Conservation (phyloP, 2,113 vertebrate species). For the Sorex fumeus region DNA sequence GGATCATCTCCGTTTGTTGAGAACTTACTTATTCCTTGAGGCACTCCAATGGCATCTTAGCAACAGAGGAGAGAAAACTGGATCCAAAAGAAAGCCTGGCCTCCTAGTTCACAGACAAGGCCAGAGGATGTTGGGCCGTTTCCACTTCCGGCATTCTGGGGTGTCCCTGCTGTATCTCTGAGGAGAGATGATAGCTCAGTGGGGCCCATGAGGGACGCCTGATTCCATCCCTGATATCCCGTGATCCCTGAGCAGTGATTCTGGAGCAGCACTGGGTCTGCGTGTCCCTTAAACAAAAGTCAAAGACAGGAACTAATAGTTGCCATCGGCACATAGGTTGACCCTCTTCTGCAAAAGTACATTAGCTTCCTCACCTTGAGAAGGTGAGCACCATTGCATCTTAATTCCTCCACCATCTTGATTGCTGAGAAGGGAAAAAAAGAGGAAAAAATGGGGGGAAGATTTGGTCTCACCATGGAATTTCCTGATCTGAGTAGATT, state of each 20-base stretch:
- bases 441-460: not conserved
- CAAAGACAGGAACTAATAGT: not conserved
- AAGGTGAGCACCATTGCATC: conserved; percentile 11
- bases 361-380: not conserved
- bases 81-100: not conserved
- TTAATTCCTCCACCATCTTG: conserved; percentile 31
- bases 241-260: too few relatives aligned
- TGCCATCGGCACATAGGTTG: not conserved
- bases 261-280: too few relatives aligned
- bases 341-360: not conserved
- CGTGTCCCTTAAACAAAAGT: too few relatives aligned
- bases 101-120: not conserved
- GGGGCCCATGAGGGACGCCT: not conserved
- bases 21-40: not conserved
- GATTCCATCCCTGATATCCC: too few relatives aligned
- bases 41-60: not conserved
- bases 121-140: not conserved
- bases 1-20: not conserved
- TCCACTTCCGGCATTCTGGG: not conserved
- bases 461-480: conserved; percentile 58
- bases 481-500: conserved; percentile 75
- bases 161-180: not conserved
- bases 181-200: not conserved
- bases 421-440: conserved; percentile 42
- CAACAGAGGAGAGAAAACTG: not conserved